A percentile compares a stretch with the other conserved stretches of the same genome.
phyloP scores from a whole-genome alignment of 2,113 vertebrate genomes.

The Holacanthus passer region DNA sequence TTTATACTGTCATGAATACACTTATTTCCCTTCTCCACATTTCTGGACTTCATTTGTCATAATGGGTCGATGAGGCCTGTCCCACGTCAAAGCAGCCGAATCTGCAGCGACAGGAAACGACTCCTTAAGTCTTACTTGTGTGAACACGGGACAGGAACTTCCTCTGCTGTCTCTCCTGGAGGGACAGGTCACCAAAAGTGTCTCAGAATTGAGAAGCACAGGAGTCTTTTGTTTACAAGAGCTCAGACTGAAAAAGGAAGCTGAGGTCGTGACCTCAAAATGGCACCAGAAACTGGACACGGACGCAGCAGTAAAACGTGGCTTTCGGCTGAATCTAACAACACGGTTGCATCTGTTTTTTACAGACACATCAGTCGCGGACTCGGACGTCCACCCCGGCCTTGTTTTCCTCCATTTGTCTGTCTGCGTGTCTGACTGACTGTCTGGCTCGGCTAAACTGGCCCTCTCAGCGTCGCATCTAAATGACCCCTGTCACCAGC shows the following conservation, averaged over 20 bases:
- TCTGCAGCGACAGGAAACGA: neutral
- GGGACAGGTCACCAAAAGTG: neutral
- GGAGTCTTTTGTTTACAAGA: neutral
- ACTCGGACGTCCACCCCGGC: constrained; percentile 18
- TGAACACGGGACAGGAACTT: neutral
- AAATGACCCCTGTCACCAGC: constrained; percentile 51
- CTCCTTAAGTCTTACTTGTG: neutral
- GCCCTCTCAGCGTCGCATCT: constrained; percentile 41
- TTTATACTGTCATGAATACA: neutral
- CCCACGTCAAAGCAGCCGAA: neutral
- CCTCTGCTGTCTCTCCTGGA: neutral
- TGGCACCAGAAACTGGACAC: neutral
- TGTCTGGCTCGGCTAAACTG: neutral
- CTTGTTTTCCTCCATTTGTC: constrained; percentile 8
- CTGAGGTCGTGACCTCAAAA: constrained; percentile 14
- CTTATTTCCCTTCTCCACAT: neutral
- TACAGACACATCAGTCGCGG: neutral
- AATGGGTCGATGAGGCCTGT: neutral
- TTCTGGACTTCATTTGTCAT: neutral
- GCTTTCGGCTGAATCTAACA: constrained; percentile 23
- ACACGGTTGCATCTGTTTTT: constrained; percentile 23
- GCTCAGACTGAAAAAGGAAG: neutral
- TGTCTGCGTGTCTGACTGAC: constrained; percentile 9
- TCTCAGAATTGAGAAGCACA: neutral
- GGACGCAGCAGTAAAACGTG: neutral